These are phyloP conservation scores for Hermetia illucens DNA, from an alignment of 1,140 invertebrate species.

Conservation along the genomic window DNA sequence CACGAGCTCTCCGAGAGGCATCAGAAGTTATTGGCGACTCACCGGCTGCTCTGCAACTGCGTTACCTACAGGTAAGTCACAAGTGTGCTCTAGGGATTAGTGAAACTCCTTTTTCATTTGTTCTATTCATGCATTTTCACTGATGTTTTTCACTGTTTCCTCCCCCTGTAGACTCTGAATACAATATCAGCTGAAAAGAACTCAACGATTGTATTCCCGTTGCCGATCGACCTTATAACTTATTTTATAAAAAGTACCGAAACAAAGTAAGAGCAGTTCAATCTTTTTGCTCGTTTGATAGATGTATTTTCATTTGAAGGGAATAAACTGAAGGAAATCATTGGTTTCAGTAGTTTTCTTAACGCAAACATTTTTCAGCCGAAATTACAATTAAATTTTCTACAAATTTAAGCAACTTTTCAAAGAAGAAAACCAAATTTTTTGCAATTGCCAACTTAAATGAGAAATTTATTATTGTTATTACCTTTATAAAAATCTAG, in stretches of 20 bases:
- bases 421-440: too few species aligned
- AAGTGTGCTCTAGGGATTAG: not conserved
- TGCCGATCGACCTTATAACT: slow-evolving; percentile 81
- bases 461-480: too few species aligned
- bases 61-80: slow-evolving; percentile 25
- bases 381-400: too few species aligned
- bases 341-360: too few species aligned
- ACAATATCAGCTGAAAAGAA: slow-evolving; percentile 96
- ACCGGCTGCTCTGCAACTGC: slow-evolving; percentile 71
- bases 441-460: too few species aligned
- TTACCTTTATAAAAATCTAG: too few species aligned
- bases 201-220: slow-evolving; percentile 93
- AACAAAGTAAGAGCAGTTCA: too few species aligned
- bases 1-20: slow-evolving; percentile 76
- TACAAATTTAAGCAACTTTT: too few species aligned
- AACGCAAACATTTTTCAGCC: too few species aligned
- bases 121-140: not conserved
- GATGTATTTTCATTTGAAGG: too few species aligned
- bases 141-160: slow-evolving; percentile 2
- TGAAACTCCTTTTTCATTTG: slow-evolving; percentile 1
- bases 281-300: too few species aligned
- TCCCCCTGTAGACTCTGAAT: slow-evolving; percentile 58
- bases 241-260: slow-evolving; percentile 58
- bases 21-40: slow-evolving; percentile 84
- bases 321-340: too few species aligned